Evolutionary conservation across 2,888 invertebrate species (phyloP), one percentile per base, ranked within the genome.

Genomic region (Erebia ligea): DNA sequence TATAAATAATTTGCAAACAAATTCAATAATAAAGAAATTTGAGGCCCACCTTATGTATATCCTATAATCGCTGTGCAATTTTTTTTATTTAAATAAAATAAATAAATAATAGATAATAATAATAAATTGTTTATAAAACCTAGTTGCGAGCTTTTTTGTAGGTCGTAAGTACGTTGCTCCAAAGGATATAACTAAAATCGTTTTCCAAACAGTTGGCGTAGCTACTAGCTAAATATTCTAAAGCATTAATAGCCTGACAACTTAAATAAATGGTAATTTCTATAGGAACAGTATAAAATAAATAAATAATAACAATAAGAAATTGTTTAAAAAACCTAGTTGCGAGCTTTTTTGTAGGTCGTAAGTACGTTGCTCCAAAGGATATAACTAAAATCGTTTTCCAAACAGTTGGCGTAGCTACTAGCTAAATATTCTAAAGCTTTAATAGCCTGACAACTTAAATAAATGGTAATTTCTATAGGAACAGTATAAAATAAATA

Each of bases 401-500:
- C 13, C 56, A 56, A 15, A 13, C 56, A 54, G 54, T 25, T 57
- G 56, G 25, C 25, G 13, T 21, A 21, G 56, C 25, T n/a, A 50
- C 15, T 34, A 34, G 34, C 11, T 59, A 40, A 42, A 42, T 42
- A n/a, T 64, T 52, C 64, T 64, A 17, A 64, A 64, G 64, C 62
- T 21, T 48, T 48, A 6, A 34, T 48, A 48, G 13, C 34, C 64
- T 50, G 9, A 17, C 52, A 34, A 52, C 34, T 57, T 56, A 66
- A 57, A 57, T 45, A 56, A 66, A 56, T 56, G 54, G 42, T 42
- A 73, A 61, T 89, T 86, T 86, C 87, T 88, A 88, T 88, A 83
- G 86, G 81, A 88, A 86, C 89, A 86, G 90, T 69, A 88, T 87
- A 87, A 90, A n/a, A n/a, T n/a, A n/a, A n/a, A n/a, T n/a, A n/a